phyloP scores from a whole-genome alignment of 1,140 invertebrate genomes.

The Camponotus floridanus region DNA sequence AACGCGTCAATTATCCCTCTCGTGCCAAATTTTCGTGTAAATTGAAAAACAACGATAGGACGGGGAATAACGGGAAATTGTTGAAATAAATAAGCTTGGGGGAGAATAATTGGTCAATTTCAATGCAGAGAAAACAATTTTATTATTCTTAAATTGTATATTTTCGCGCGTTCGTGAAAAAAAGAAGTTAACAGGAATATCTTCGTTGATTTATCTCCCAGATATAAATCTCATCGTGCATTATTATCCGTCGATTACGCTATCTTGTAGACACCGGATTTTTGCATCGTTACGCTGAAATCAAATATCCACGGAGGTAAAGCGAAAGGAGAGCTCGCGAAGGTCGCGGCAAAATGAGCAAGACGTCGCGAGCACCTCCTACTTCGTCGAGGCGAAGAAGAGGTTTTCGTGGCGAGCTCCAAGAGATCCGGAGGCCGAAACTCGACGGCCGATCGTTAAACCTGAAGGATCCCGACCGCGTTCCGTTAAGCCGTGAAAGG shows the following conservation, averaged over 20 bases:
- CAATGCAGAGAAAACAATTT: not conserved
- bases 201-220: constrained; percentile 6
- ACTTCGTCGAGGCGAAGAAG: constrained; percentile 8
- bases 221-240: constrained; percentile 13
- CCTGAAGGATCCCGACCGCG: constrained; percentile 54
- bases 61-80: constrained; percentile 8
- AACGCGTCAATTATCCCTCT: constrained; percentile 33
- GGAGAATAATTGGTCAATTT: constrained; percentile 14
- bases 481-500: constrained; percentile 61
- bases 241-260: constrained; percentile 33
- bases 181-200: not conserved
- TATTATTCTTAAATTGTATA: not conserved
- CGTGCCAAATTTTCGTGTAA: constrained; percentile 38
- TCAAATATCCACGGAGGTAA: constrained; percentile 43
- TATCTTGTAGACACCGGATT: constrained; percentile 29
- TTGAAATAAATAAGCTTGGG: constrained; percentile 37
- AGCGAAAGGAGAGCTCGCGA: constrained; percentile 59
- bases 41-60: constrained; percentile 45
- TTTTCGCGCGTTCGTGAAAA: too few relatives aligned
- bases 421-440: constrained; percentile 48
- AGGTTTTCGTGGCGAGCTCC: not conserved
- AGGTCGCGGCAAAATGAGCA: constrained; percentile 58
- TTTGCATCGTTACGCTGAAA: constrained; percentile 50
- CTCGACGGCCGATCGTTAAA: constrained; percentile 58
- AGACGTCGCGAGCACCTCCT: constrained; percentile 34